These are phyloP conservation scores for Zaprionus kolodkinae DNA, from an alignment of 1,140 invertebrate genomes.

Conservation along the genomic window DNA sequence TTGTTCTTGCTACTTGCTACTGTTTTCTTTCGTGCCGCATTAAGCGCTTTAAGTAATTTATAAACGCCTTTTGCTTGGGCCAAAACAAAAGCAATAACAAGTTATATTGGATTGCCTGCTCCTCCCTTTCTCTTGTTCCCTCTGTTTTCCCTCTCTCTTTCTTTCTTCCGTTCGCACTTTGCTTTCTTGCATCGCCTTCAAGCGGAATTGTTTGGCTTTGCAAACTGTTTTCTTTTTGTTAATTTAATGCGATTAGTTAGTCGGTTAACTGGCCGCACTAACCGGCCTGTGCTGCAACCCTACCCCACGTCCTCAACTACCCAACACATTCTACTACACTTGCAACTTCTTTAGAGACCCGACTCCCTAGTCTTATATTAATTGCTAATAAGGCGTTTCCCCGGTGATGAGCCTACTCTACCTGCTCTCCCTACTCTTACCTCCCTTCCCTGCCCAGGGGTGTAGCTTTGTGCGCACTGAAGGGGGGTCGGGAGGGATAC, in stretches of 20 bases:
- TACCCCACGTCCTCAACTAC: background rate
- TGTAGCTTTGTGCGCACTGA: background rate
- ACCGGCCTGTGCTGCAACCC: background rate
- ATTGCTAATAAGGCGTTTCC: conserved; percentile 25
- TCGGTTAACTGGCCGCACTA: conserved; percentile 28
- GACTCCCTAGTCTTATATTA: conserved; percentile 5
- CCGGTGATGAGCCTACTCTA: conserved; percentile 1
- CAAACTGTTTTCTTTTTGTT: conserved; percentile 60
- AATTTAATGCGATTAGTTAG: conserved; percentile 75
- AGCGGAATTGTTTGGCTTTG: conserved; percentile 44
- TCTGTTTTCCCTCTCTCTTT: conserved; percentile 11
- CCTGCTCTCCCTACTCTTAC: background rate
- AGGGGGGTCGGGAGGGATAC: background rate
- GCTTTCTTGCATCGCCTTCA: conserved; percentile 40
- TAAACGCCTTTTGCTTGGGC: conserved; percentile 71
- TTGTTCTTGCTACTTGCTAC: conserved; percentile 17
- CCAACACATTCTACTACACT: background rate
- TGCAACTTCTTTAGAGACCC: background rate
- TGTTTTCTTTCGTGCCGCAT: conserved; percentile 57
- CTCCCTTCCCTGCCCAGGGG: background rate
- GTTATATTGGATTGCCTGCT: conserved; percentile 68
- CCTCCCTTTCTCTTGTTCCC: conserved; percentile 23
- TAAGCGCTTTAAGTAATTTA: conserved; percentile 82
- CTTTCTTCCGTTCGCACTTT: conserved; percentile 24
- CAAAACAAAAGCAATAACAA: conserved; percentile 67